Percentiles rank a stretch among this genome's conserved stretches.
phyloP scores from a whole-genome alignment of 2,113 vertebrate genomes.

The Megaceryle maxima region DNA sequence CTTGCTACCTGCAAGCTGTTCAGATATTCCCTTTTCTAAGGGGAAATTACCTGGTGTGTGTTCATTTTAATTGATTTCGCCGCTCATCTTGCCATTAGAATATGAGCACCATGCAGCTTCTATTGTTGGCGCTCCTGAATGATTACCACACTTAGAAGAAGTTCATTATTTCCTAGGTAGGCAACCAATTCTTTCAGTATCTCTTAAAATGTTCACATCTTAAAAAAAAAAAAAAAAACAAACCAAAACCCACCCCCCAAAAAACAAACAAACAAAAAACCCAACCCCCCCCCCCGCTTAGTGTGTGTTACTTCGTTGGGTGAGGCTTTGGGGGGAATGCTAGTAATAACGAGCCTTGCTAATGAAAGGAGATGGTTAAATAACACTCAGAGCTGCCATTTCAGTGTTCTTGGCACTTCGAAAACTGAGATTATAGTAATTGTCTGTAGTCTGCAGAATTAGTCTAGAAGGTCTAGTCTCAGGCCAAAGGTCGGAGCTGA shows the following conservation, averaged over 20 bases:
- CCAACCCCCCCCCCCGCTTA: neutral
- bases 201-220: neutral
- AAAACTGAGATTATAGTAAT: constrained; percentile 3
- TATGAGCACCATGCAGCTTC: neutral
- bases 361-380: neutral
- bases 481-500: constrained; percentile 13
- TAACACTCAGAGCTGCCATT: neutral
- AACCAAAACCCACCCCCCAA: too few species aligned
- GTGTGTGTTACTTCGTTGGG: neutral
- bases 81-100: neutral
- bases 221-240: neutral
- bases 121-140: neutral
- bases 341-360: neutral
- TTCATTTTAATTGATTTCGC: neutral
- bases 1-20: neutral
- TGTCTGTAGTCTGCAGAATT: neutral
- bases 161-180: neutral
- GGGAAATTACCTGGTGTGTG: neutral
- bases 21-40: neutral
- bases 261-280: too few species aligned
- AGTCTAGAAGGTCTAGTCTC: constrained; percentile 38
- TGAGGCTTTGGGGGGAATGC: neutral
- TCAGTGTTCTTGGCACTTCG: neutral
- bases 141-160: neutral
- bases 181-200: neutral